phyloP scores from a whole-genome alignment of 1,140 invertebrate species.

The Belonocnema kinseyi region DNA sequence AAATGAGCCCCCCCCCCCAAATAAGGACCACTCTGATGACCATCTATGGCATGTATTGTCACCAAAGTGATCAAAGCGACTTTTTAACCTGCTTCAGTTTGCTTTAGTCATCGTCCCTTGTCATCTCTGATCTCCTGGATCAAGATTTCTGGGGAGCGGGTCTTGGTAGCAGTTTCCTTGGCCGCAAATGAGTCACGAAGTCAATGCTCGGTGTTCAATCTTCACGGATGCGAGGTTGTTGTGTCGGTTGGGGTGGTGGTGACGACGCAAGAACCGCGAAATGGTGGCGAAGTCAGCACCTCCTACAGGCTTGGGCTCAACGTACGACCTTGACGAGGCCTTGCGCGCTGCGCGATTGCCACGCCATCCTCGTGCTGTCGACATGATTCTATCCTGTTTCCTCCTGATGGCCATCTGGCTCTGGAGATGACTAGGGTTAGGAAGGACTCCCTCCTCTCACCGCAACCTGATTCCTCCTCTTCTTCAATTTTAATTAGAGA shows the following conservation, averaged over 20 bases:
- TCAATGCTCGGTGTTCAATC: conserved; percentile 43
- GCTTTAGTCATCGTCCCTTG: not conserved
- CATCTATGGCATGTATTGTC: too few relatives aligned
- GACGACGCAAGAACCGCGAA: conserved; percentile 56
- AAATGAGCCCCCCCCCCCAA: too few relatives aligned
- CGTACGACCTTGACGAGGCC: conserved; percentile 74
- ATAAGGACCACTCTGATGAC: too few relatives aligned
- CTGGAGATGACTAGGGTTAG: conserved; percentile 39
- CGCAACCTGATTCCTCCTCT: not conserved
- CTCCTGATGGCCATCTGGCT: conserved; percentile 50
- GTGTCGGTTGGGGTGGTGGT: conserved; percentile 48
- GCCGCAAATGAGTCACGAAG: conserved; percentile 68
- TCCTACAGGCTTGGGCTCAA: conserved; percentile 69
- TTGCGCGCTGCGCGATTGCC: conserved; percentile 65
- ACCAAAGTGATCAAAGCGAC: too few relatives aligned
- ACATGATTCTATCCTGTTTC: conserved; percentile 67
- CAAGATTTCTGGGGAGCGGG: conserved; percentile 33
- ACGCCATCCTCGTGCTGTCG: conserved; percentile 44
- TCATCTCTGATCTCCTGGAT: conserved; percentile 41
- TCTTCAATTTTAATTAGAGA: conserved; percentile 16
- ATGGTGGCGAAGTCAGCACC: conserved; percentile 63
- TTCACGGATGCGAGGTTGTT: conserved; percentile 47
- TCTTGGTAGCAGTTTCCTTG: conserved; percentile 41
- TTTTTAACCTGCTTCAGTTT: too few relatives aligned
- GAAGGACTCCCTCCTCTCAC: not conserved